phyloP scores from a whole-genome alignment of 2,113 vertebrate genomes.

The Hystrix cristata region DNA sequence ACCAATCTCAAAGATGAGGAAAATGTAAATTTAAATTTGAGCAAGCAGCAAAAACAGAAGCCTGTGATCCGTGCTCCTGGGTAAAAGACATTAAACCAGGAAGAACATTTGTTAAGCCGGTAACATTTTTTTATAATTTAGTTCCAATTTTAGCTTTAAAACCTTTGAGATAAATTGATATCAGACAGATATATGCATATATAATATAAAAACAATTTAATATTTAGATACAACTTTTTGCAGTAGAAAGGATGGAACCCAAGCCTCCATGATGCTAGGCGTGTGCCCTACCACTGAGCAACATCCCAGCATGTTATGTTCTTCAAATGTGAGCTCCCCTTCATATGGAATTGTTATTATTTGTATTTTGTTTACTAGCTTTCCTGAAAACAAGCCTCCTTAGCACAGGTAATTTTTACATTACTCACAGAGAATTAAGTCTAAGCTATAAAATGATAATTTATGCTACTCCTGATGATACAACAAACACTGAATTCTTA shows the following conservation, averaged over 20 bases:
- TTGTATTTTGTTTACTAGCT: conserved; percentile 56
- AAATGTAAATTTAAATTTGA: background rate
- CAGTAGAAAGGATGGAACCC: background rate
- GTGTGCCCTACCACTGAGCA: background rate
- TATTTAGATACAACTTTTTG: background rate
- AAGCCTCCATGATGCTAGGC: background rate
- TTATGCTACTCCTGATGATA: conserved; percentile 48
- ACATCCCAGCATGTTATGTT: background rate
- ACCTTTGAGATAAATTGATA: conserved; percentile 4
- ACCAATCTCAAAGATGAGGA: background rate
- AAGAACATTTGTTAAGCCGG: background rate
- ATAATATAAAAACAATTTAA: background rate
- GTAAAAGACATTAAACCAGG: background rate
- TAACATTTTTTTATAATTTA: background rate
- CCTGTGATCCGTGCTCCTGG: background rate
- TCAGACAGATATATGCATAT: background rate
- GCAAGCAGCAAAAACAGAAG: background rate
- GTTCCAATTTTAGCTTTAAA: conserved; percentile 39
- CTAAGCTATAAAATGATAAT: conserved; percentile 22
- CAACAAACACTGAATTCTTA: conserved; percentile 49
- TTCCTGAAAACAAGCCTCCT: background rate
- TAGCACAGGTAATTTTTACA: conserved; percentile 49
- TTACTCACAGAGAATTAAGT: conserved; percentile 28
- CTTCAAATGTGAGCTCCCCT: background rate
- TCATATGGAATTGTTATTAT: background rate